phyloP scores from a whole-genome alignment of 2,113 vertebrate species.

The Pelodiscus sinensis region DNA sequence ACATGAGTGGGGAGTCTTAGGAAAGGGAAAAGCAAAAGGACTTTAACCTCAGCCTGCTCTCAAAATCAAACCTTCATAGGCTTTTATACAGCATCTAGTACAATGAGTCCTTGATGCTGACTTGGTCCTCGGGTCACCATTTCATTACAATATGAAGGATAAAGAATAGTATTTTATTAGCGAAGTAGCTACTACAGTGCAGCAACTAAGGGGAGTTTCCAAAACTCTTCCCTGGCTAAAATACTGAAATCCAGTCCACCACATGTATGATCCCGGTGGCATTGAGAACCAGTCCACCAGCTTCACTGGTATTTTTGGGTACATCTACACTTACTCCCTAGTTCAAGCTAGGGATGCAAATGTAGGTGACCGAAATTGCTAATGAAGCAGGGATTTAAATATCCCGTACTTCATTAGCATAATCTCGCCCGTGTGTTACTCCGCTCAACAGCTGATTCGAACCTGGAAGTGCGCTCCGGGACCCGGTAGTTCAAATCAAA shows the following conservation, averaged over 20 bases:
- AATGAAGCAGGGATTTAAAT: too few relatives aligned
- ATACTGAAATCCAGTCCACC: neutral
- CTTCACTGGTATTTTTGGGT: neutral
- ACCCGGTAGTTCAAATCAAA: too few relatives aligned
- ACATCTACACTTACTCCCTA: too few relatives aligned
- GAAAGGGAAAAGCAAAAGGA: neutral
- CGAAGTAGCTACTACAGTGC: neutral
- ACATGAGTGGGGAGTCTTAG: too few relatives aligned
- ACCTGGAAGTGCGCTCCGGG: too few relatives aligned
- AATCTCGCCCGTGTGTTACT: too few relatives aligned
- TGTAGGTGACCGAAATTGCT: too few relatives aligned
- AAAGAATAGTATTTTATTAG: accelerated
- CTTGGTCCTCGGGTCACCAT: accelerated
- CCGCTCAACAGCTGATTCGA: too few relatives aligned
- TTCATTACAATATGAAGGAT: neutral
- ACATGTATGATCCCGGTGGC: neutral
- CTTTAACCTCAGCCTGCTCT: neutral
- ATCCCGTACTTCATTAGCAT: too few relatives aligned
- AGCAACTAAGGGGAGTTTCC: neutral
- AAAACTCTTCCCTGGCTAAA: neutral
- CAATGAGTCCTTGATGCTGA: neutral
- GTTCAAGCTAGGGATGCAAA: too few relatives aligned
- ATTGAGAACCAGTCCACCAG: neutral
- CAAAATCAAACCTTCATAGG: neutral
- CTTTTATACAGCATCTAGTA: neutral